These are phyloP conservation scores for Erpobdella octoculata DNA, from an alignment of 2,888 invertebrate species.

Conservation along the genomic window DNA sequence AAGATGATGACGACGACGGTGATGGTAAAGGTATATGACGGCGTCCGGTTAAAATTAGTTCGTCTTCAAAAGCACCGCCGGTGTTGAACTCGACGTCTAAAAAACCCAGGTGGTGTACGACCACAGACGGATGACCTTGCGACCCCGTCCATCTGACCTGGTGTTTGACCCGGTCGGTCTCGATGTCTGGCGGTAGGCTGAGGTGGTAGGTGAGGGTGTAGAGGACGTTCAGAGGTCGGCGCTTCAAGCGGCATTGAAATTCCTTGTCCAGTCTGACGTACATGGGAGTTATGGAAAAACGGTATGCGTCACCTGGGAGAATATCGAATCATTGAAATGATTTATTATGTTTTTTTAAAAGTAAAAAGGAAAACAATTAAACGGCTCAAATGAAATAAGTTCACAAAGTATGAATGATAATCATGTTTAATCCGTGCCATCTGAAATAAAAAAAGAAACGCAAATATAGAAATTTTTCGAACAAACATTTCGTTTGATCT, in stretches of 20 bases:
- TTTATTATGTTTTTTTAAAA: too few relatives aligned
- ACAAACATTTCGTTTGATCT: too few relatives aligned
- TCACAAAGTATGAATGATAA: not conserved
- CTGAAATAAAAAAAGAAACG: too few relatives aligned
- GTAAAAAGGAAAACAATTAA: slow-evolving; percentile 16
- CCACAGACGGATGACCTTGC: slow-evolving; percentile 24
- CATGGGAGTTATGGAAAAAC: slow-evolving; percentile 44
- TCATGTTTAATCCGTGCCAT: too few relatives aligned
- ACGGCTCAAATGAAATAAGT: not conserved
- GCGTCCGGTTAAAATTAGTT: slow-evolving; percentile 42
- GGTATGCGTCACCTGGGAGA: slow-evolving; percentile 42
- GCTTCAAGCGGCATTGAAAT: slow-evolving; percentile 46
- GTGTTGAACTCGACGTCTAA: slow-evolving; percentile 37
- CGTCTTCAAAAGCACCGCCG: slow-evolving; percentile 38
- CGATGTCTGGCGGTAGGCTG: slow-evolving; percentile 37
- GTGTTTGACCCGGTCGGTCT: slow-evolving; percentile 33
- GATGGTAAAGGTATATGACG: too few relatives aligned
- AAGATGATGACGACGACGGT: too few relatives aligned
- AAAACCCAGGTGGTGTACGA: slow-evolving; percentile 37
- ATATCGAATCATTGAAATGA: not conserved
- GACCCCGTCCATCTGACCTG: slow-evolving; percentile 24
- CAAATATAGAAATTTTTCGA: too few relatives aligned
- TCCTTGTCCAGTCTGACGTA: slow-evolving; percentile 41
- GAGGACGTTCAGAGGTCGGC: slow-evolving; percentile 41
- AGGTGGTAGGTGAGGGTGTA: slow-evolving; percentile 45